Evolutionary conservation across 2,888 invertebrate genomes (phyloP).

Genomic region (Patella caerulea): DNA sequence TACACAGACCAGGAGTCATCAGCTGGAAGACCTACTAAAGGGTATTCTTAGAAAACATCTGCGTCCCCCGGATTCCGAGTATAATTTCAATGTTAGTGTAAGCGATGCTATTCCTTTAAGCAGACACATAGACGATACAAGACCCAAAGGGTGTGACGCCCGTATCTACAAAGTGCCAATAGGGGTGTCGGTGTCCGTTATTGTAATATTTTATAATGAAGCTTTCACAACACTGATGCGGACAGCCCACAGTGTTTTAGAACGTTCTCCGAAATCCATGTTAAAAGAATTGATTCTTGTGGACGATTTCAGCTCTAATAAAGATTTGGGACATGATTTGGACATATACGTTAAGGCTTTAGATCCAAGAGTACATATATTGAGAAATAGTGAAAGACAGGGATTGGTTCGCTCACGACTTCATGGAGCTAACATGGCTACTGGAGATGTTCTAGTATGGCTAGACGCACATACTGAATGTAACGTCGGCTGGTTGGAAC

Average conservation of each 20-base stretch:
- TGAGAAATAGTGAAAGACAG: constrained; percentile 25
- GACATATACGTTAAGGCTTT: constrained; percentile 20
- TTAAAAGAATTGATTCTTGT: constrained; percentile 32
- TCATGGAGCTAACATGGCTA: constrained; percentile 22
- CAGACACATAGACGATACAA: constrained; percentile 12
- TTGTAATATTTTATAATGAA: constrained; percentile 30
- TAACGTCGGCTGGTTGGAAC: constrained; percentile 26
- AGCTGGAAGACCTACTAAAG: neutral
- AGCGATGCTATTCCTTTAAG: constrained; percentile 16
- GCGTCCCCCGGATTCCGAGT: constrained; percentile 16
- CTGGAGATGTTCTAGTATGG: constrained; percentile 29
- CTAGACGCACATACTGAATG: constrained; percentile 34
- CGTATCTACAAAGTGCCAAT: neutral
- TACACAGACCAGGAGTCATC: neutral
- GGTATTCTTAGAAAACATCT: neutral
- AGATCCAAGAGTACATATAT: constrained; percentile 21
- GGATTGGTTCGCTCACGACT: constrained; percentile 29
- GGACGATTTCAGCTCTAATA: constrained; percentile 29
- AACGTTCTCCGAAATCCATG: constrained; percentile 20
- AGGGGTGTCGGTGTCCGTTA: constrained; percentile 20
- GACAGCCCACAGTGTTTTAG: constrained; percentile 24
- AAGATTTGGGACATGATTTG: constrained; percentile 24
- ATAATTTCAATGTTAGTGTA: constrained; percentile 19
- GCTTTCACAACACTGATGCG: constrained; percentile 25
- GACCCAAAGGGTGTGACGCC: constrained; percentile 13